A percentile compares a stretch with the other conserved stretches of the same genome.
These are phyloP conservation scores for Hedychridium roseum DNA, from an alignment of 2,888 invertebrate genomes.

Conservation along the genomic window DNA sequence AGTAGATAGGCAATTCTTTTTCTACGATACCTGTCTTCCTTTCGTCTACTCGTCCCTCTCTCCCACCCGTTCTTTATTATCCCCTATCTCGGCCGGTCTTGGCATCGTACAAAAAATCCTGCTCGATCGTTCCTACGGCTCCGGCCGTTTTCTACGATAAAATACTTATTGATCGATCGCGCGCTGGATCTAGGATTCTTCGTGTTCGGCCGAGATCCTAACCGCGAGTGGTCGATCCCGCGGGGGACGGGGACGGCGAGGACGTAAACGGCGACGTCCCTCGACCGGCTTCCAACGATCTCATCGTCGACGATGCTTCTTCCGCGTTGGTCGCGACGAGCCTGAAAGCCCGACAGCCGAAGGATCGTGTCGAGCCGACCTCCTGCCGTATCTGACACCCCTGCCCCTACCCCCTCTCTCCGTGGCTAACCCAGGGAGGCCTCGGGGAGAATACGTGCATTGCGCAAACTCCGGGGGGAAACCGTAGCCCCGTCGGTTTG, in stretches of 20 bases:
- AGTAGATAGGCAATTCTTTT: too few relatives aligned
- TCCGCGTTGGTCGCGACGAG: constrained; percentile 44
- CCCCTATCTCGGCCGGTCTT: constrained; percentile 6
- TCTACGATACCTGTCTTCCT: too few relatives aligned
- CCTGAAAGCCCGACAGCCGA: constrained; percentile 24
- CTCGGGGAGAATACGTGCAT: not conserved
- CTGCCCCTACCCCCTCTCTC: not conserved
- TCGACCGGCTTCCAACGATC: constrained; percentile 34
- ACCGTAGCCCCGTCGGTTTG: too few relatives aligned
- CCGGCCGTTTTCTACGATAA: not conserved
- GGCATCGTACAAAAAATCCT: not conserved
- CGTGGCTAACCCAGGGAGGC: not conserved
- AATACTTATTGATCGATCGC: too few relatives aligned
- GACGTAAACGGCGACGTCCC: constrained; percentile 16
- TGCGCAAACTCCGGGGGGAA: not conserved
- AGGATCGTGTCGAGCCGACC: constrained; percentile 16
- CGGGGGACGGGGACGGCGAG: not conserved
- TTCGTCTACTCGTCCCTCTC: too few relatives aligned
- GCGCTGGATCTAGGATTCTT: too few relatives aligned
- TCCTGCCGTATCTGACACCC: constrained; percentile 9
- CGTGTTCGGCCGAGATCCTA: constrained; percentile 6
- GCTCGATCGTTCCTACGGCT: not conserved
- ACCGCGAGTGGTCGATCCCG: constrained; percentile 5
- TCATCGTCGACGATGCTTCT: constrained; percentile 41
- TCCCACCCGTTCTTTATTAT: too few relatives aligned